phyloP scores from a whole-genome alignment of 92 coral and sea anemone genomes.

The Porites divaricata region DNA sequence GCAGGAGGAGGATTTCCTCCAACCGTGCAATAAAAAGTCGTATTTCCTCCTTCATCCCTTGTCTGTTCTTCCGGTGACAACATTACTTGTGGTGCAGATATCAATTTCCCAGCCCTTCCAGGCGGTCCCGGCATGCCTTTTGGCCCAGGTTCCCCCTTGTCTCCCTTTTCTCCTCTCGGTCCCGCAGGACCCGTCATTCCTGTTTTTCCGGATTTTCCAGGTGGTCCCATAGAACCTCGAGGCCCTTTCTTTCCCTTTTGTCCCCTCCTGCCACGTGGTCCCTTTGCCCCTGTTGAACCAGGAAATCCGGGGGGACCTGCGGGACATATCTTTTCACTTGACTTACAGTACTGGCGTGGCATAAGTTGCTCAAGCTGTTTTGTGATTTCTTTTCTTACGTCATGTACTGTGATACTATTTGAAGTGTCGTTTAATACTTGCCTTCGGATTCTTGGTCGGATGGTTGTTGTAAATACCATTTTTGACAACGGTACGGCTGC shows the following conservation, averaged over 20 bases:
- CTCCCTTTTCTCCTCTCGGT: conserved; percentile 1
- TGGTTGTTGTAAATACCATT: no score
- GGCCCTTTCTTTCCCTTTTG: neutral
- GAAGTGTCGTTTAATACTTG: neutral
- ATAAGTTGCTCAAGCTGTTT: conserved; percentile 5
- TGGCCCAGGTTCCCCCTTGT: neutral
- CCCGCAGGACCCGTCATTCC: neutral
- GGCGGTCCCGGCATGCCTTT: neutral
- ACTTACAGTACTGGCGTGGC: neutral
- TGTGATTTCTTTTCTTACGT: conserved; percentile 7
- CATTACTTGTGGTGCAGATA: neutral
- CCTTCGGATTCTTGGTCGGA: neutral
- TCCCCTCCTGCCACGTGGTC: conserved; percentile 19
- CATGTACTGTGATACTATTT: neutral
- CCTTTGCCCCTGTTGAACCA: conserved; percentile 1
- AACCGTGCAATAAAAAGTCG: no score
- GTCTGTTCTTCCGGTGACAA: neutral
- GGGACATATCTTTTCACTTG: conserved; percentile 15
- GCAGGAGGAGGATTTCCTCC: no score
- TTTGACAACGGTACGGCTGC: neutral
- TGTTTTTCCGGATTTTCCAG: neutral
- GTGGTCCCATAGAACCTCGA: neutral
- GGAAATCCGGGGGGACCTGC: conserved; percentile 25
- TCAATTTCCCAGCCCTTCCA: neutral
- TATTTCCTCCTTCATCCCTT: neutral